A percentile compares a stretch with the other conserved stretches of the same genome.
Conservation (phyloP, 1,140 invertebrate species). For the Atta colombica region DNA sequence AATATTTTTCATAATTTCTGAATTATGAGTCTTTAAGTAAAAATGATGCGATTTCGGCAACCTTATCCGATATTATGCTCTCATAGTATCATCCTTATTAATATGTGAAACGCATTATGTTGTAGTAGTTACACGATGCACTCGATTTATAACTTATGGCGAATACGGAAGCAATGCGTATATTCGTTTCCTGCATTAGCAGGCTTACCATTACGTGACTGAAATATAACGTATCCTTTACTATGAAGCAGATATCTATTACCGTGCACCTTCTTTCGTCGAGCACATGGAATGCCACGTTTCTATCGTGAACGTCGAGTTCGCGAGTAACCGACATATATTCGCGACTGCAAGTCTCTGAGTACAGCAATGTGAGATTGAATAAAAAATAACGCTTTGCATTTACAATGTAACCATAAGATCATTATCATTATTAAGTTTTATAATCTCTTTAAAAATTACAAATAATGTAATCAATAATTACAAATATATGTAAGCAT, state of each 20-base stretch:
- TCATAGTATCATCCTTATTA: background rate
- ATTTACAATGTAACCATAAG: background rate
- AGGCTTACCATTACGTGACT: constrained; percentile 70
- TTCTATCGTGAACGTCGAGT: constrained; percentile 25
- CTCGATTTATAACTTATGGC: constrained; percentile 27
- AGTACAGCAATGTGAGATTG: background rate
- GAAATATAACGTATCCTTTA: constrained; percentile 37
- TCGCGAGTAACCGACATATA: background rate
- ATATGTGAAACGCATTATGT: background rate
- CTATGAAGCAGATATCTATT: constrained; percentile 20
- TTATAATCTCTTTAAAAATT: background rate
- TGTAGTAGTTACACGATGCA: constrained; percentile 19
- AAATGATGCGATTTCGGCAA: no score
- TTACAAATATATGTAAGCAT: background rate
- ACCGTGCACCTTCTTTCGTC: constrained; percentile 21
- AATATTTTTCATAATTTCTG: no score
- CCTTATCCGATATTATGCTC: background rate
- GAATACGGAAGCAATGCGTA: constrained; percentile 67
- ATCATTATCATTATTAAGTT: background rate
- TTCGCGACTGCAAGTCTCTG: background rate
- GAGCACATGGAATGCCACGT: constrained; percentile 34
- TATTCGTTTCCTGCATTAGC: constrained; percentile 59
- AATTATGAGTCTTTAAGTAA: no score
- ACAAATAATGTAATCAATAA: background rate
- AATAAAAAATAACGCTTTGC: no score